Base-by-base conservation (phyloP, 2,797 vertebrate species). In the Gymnothorax javanicus region DNA sequence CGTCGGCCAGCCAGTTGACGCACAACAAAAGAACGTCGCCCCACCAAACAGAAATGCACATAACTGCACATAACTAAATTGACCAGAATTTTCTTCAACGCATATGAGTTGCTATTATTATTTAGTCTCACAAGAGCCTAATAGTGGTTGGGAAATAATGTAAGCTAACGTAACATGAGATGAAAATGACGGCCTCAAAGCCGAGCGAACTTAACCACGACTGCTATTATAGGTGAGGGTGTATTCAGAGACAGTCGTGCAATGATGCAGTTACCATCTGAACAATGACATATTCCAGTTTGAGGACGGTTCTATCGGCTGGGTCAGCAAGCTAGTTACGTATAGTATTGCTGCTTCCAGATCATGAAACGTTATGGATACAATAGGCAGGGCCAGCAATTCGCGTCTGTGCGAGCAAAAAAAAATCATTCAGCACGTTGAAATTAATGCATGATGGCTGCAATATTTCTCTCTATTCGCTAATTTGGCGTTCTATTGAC, bases 11-110 rank as follows among this genome's bases (percentile, higher is more conserved):
- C 52, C 79, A 89, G 87, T 89, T 77, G 75, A 89, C 75, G 79
- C 69, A 75, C 87, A 94, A 94, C 94, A 95, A 95, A 57, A 95
- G 93, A 94, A 87, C 93, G 91, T 90, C 73, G 82, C 56, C 62
- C 85, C 69, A 33, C 73, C 82, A 59, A 82, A 7, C 7, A 82
- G 9, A 82, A 58, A 82, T 82, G 81, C 4, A 33, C 59, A 82
- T 82, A 43, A 2, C 33, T 1, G 33, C 33, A 43, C 33, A 43
- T 43, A 43, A 43, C 33, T 43, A 43, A 43, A 20, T 3, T 2
- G 79, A 56, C 17, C 20, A 8, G 20, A 54, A 25, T 58, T 59
- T 82, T 59, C 5, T 82, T 82, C 56, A 59, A n/a, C 50, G 5
- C 23, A 56, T 25, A 50, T 17, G 6, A 11, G 8, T n/a, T 3